A percentile compares a stretch with the other conserved stretches of the same genome.
phyloP scores from a whole-genome alignment of 2,113 vertebrate species.

The Alaudala cheleensis region DNA sequence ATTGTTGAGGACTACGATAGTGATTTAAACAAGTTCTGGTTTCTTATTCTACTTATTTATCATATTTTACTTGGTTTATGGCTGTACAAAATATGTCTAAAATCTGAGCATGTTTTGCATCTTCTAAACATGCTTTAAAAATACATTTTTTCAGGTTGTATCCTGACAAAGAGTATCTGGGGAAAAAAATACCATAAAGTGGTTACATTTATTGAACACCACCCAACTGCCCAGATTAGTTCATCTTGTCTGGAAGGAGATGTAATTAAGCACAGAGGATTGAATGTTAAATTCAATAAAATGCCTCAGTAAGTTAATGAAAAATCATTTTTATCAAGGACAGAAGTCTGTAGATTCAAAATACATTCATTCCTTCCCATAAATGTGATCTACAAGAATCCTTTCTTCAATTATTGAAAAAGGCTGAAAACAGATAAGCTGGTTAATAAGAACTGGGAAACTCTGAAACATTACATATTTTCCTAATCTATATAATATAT shows the following conservation, averaged over 20 bases:
- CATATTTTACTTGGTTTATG: neutral
- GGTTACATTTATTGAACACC: neutral
- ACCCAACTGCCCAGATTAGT: neutral
- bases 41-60: neutral
- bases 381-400: neutral
- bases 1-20: neutral
- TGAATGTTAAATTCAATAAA: conserved; percentile 15
- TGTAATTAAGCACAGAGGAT: neutral
- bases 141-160: neutral
- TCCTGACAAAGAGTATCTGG: neutral
- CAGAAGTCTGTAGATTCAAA: neutral
- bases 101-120: neutral
- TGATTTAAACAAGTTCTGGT: neutral
- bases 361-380: neutral
- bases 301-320: neutral
- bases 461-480: neutral
- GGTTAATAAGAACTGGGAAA: neutral
- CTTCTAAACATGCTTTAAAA: neutral
- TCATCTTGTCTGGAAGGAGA: neutral
- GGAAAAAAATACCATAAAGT: neutral
- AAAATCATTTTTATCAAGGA: neutral
- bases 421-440: neutral
- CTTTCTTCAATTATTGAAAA: neutral
- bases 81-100: neutral
- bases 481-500: neutral